Evolutionary conservation across 2,113 vertebrate species (phyloP), one percentile per base, ranked within the genome.

Genomic region (Oryzias woworae): DNA sequence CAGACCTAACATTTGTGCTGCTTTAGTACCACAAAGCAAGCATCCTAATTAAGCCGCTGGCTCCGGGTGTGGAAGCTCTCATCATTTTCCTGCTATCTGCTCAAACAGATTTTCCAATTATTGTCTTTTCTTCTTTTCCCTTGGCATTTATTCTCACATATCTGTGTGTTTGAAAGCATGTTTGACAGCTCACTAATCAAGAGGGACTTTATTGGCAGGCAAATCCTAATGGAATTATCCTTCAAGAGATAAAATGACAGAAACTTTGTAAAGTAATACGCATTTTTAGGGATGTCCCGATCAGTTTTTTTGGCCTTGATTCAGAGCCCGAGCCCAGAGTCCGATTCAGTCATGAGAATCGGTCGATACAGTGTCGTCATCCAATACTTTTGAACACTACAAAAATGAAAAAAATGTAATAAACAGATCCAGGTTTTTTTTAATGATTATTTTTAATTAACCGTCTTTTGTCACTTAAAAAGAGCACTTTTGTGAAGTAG

Each of bases 21-120:
- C 24, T 49, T 62, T 16, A 17, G 53, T 51, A 7, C 50, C 36
- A 18, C 47, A 55, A 23, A 73, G 16, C 47, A 56, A 4, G 14
- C 52, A 51, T 49, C 46, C 18, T 62, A 61, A 75, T 82, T 68
- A 68, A 17, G 49, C n/a, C 22, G 23, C 7, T 53, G 64, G 53
- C 22, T 61, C 31, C 26, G 49, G 14, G 36, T 44, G 26, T 52
- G 8, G 23, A 41, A 50, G 47, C 24, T 20, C 7, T 12, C 14
- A 42, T 41, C 18, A 16, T 49, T 42, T 26, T 17, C 8, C 2
- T 18, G 36, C 14, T n/a, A 12, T 68, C 58, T 49, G 28, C 24
- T 70, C 52, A 57, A 31, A 14, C 53, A 56, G 13, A 45, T 4
- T 17, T 45, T 31, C 20, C 41, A 59, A 51, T 47, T 17, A 24